Evolutionary conservation across 2,113 vertebrate genomes (phyloP), one percentile per base, ranked within the genome.

Genomic region (Ochotona curzoniae): DNA sequence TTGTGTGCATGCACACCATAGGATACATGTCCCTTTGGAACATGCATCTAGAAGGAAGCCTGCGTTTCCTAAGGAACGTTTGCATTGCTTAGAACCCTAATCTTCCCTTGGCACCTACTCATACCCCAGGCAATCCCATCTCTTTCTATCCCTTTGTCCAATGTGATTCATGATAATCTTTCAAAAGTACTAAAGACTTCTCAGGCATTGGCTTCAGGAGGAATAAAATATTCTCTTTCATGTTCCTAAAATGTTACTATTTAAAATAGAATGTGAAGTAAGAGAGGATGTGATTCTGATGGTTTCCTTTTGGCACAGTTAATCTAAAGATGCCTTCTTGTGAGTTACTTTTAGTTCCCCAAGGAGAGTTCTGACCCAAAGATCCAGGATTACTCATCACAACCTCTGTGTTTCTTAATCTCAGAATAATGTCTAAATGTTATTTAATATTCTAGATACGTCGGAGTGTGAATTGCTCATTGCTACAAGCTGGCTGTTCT

Each of bases 391-490:
- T 96, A 97, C 94, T 97, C 93, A 95, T 85, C 90, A 85, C 89
- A 97, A 60, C 88, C 95, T 96, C 97, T 98, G 80, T 89, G 87
- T 97, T 57, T 57, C 54, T 57, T 97, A 84, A 83, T 89, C 85
- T 94, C 96, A 95, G 57, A 76, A 88, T 95, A 93, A 90, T 90
- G 94, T 94, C 89, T 93, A 94, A 97, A 93, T 96, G 82, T 15
- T 95, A 84, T 83, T 74, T 96, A 87, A 75, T 96, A 94, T 96
- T 61, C 0, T 88, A 90, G 89, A 94, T 85, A 94, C 92, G 87
- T 71, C 83, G 94, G 60, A 83, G n/a, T 96, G 76, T 98, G 97
- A 94, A 94, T 87, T 89, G 96, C 74, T 93, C 82, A 91, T 86
- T 83, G 61, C 96, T 97, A 96, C 75, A 93, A 91, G 84, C 74